Base-by-base conservation (phyloP, 1,140 invertebrate genomes). In the Eriosoma lanigerum region DNA sequence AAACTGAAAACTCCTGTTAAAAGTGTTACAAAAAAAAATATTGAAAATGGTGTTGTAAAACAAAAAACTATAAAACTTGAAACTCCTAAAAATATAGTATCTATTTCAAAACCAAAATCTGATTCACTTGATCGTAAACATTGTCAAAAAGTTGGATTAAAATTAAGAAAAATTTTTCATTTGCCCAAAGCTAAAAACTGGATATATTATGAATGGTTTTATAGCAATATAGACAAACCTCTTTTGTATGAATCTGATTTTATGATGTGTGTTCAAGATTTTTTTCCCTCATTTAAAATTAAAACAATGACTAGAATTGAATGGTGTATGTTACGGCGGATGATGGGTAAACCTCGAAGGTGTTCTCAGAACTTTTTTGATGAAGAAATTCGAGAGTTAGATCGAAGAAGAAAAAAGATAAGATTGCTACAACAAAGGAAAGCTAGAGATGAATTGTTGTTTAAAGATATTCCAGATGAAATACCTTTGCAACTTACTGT, bases 161-260 rank as follows among this genome's bases (percentile, higher is more conserved):
- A 95, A 82, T 87, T 99, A 54, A 89, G 96, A 83, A 99, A 99
- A 88, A 89, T 99, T n/a, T 88, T 99, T 0, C 99, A 99, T 87
- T 87, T 99, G 82, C 97, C 98, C 0, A 99, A 99, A 88, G 97
- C 97, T 26, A 97, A 99, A 86, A 97, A 97, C 88, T 99, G 96
- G 96, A 96, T 98, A 1, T 98, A 96, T 85, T 98, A 96, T 87
- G 98, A 99, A 86, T 99, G 96, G 92, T 99, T 99, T 88, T 99
- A 99, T 86, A 98, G 96, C 83, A 98, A 98, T 85, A 93, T 99
- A 83, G 97, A 99, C 86, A 89, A 93, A 84, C 92, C 95, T 66
- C 87, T 99, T 13, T 98, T 99, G 87, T 90, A 95, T 82, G 95
- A 95, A 68, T 98, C 98, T 88, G 97, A 99, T 88, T 99, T 99